Base-by-base conservation (phyloP, 2,113 vertebrate species). In the Brienomyrus brachyistius region DNA sequence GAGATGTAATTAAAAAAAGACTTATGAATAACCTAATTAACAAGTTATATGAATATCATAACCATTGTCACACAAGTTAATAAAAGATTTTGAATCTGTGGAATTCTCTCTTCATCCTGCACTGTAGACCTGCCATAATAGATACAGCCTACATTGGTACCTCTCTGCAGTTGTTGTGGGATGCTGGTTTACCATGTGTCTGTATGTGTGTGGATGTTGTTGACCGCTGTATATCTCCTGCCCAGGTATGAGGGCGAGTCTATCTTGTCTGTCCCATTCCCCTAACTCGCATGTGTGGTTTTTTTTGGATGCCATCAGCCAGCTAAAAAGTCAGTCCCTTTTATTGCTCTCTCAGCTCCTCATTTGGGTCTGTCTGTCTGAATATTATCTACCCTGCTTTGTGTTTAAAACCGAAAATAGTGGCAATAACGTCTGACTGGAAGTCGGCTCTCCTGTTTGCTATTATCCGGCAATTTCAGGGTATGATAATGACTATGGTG, bases 1-100 rank as follows among this genome's bases (percentile, higher is more conserved):
- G 88, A 91, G 89, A 88, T 86, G 43, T 93, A 92, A 93, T 93
- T 93, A 94, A 91, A 94, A 91, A 90, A 92, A 27, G 35, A 52
- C 54, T 62, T 85, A 8, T 47, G 80, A 92, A 89, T 91, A 91
- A 92, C 90, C 91, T 91, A 88, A 92, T 93, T 93, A 91, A 51
- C 31, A 59, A 91, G 90, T 90, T 74, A 90, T 9, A 47, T 86
- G 88, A 91, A 91, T 74, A 88, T 89, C 89, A 59, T 52, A 35
- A 48, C 13, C n/a, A 52, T 88, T 51, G 84, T 83, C n/a, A 83
- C 17, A 21, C 35, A 48, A 40, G 52, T 59, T 23, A 27, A 83
- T 88, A 45, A 66, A 62, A 56, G 11, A 88, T 21, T 88, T 62
- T 59, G 43, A 74, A 74, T 62, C 56, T 56, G 21, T 74, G 47